Base-by-base conservation (phyloP, 2,797 vertebrate genomes). In the Galaxias olidus region DNA sequence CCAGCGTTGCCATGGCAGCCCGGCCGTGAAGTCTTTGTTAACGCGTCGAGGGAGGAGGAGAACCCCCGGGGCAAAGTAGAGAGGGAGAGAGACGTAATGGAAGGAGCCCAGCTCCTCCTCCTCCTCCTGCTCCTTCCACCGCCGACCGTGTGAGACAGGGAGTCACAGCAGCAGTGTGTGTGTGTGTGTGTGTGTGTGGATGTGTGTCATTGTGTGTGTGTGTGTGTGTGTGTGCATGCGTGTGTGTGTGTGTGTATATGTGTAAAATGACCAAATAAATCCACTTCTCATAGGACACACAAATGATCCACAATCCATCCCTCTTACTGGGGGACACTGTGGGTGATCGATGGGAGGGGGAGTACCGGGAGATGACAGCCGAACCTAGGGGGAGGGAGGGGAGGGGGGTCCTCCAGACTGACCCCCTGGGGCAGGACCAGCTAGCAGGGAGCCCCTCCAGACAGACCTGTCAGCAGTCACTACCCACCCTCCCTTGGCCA, bases 1-100 rank as follows among this genome's bases (percentile, higher is more conserved):
- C 57, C 58, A 65, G 64, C 14, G 62, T 66, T 59, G 71, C 74
- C 73, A 65, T 5, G 17, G 65, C 64, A 74, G 72, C 68, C 69
- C 6, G 30, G 30, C 30, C 30, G 30, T 30, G 30, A 30, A 30
- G 73, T 75, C 60, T 15, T 43, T 51, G 49, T 51, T 55, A 10
- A 5, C 13, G 30, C 19, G n/a, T 43, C 4, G 9, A 11, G 43
- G 15, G 43, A 19, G 13, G n/a, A 13, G 45, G 45, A n/a, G 42
- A 61, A 41, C 4, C 9, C 0, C 18, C 40, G 50, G 56, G 42
- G 61, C n/a, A n/a, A n/a, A n/a, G 6, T n/a, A 0, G 42, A 47
- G 48, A 53, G 48, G 61, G 65, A 64, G 72, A 68, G 57, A 63
- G 61, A 62, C 0, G 83, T 84, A 83, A 86, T 85, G 78, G 81